phyloP scores from a whole-genome alignment of 2,113 vertebrate genomes.

The Gasterosteus nipponicus region DNA sequence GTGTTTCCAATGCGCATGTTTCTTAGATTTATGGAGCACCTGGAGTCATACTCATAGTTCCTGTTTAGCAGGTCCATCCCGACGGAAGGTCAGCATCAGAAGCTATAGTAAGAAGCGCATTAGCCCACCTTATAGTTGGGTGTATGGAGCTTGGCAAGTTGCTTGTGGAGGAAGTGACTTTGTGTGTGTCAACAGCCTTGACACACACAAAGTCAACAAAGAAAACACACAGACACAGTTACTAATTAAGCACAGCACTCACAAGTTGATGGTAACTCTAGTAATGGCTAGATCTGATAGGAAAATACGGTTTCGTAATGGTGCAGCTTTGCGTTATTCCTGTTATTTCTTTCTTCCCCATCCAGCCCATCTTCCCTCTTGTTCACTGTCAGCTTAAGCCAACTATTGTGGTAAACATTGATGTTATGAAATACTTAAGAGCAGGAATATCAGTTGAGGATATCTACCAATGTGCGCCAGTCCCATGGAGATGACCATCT shows the following conservation, averaged over 20 bases:
- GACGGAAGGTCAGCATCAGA: conserved; percentile 9
- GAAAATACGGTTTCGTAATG: conserved; percentile 65
- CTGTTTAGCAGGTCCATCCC: neutral
- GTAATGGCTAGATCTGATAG: conserved; percentile 58
- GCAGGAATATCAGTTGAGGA: conserved; percentile 40
- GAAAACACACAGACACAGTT: conserved; percentile 21
- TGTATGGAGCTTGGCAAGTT: conserved; percentile 54
- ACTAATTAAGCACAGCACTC: conserved; percentile 70
- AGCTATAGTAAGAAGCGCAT: conserved; percentile 20
- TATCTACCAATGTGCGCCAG: conserved; percentile 17
- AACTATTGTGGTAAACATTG: conserved; percentile 53
- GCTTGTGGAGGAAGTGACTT: conserved; percentile 52
- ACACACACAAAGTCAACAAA: no score
- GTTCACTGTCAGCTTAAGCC: conserved; percentile 27
- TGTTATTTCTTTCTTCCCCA: conserved; percentile 37
- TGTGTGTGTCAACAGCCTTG: conserved; percentile 61
- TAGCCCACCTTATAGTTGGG: conserved; percentile 46
- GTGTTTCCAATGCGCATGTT: neutral
- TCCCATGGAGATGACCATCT: conserved; percentile 3
- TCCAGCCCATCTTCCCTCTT: conserved; percentile 17
- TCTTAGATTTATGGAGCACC: neutral
- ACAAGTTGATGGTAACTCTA: conserved; percentile 66
- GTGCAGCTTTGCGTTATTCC: conserved; percentile 48
- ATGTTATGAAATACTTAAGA: conserved; percentile 61
- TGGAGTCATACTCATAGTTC: neutral